Percentiles rank a stretch among this genome's conserved stretches.
Conservation (phyloP, 2,113 vertebrate genomes). For the Ochotona princeps region DNA sequence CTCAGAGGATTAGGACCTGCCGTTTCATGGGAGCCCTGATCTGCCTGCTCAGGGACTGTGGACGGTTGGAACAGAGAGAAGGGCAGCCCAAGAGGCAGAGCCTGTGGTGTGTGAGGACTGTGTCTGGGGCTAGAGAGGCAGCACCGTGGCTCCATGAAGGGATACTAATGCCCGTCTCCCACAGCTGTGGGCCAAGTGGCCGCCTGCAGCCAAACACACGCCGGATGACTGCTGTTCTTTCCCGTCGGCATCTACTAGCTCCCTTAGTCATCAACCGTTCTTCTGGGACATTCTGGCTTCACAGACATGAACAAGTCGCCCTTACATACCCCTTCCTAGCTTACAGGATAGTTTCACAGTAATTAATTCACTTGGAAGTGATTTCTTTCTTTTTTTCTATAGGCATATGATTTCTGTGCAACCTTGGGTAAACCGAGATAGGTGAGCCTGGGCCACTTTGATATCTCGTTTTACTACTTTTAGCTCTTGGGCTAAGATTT, state of each 20-base stretch:
- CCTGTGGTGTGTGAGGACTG: neutral
- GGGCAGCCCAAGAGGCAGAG: neutral
- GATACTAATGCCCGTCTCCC: neutral
- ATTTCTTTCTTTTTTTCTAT: neutral
- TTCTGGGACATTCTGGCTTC: neutral
- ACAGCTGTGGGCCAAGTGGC: neutral
- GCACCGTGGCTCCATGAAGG: neutral
- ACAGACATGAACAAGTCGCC: neutral
- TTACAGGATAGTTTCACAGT: neutral
- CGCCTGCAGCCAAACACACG: too few species aligned
- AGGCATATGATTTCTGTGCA: neutral
- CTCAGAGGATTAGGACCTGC: neutral
- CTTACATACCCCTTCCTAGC: conserved; percentile 19
- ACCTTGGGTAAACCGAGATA: neutral
- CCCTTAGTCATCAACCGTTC: neutral
- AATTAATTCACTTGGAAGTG: neutral
- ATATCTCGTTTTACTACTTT: conserved; percentile 13
- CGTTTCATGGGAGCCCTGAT: neutral
- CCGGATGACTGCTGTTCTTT: neutral
- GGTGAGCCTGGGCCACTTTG: neutral
- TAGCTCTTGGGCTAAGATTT: conserved; percentile 27
- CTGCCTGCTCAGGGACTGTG: neutral
- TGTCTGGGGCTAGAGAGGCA: neutral
- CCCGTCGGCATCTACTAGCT: neutral
- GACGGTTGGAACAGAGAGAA: neutral